phyloP scores from a whole-genome alignment of 2,113 vertebrate species.

The Aphyosemion australe region DNA sequence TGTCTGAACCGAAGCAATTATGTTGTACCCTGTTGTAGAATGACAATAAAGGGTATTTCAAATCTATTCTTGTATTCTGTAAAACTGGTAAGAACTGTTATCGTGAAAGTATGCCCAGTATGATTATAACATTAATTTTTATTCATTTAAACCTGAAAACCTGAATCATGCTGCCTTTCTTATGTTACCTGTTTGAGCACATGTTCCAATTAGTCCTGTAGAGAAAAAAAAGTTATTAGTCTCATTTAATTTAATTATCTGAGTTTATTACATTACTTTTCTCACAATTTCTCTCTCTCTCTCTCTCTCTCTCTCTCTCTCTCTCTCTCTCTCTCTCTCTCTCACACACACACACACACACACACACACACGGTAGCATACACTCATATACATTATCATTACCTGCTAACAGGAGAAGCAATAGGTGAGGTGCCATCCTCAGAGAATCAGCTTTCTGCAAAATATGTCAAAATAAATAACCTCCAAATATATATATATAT shows the following conservation, averaged over 20 bases:
- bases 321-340: neutral
- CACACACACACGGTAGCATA: neutral
- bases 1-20: no score
- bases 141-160: neutral
- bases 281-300: neutral
- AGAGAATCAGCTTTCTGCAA: constrained; percentile 26
- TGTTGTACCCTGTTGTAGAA: no score
- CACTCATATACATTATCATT: neutral
- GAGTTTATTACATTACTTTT: no score
- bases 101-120: neutral
- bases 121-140: no score
- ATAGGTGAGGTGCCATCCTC: constrained; percentile 31
- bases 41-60: no score
- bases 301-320: neutral
- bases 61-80: no score
- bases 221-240: constrained; percentile 3
- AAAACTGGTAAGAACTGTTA: no score
- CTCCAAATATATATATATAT: constrained; percentile 1
- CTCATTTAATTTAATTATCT: no score
- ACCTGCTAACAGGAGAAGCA: constrained; percentile 55
- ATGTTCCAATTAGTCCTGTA: constrained; percentile 36
- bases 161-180: neutral
- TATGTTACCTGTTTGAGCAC: constrained; percentile 39
- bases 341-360: neutral
- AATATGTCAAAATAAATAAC: neutral